Evolutionary conservation across 2,797 vertebrate genomes (phyloP).

Genomic region (Coilia nasus): DNA sequence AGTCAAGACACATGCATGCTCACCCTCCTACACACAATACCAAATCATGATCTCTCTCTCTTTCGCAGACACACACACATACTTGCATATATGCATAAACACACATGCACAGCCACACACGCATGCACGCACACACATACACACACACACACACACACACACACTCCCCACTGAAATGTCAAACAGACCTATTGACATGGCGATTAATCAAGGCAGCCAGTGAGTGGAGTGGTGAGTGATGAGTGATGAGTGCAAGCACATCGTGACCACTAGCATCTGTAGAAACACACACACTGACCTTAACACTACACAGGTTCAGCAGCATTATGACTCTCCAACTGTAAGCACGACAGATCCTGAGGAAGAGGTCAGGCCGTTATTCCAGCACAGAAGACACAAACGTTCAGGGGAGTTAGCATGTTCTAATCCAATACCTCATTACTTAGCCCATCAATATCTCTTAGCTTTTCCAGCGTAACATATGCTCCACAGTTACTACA

Average conservation of each 20-base stretch:
- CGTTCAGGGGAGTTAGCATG: not conserved
- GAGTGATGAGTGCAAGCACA: constrained; percentile 82
- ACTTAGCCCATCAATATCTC: not conserved
- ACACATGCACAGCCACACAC: not conserved
- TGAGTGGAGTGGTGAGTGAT: not conserved
- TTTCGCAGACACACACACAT: not conserved
- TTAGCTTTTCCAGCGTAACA: not conserved
- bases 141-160: constrained; percentile 26
- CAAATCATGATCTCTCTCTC: not conserved
- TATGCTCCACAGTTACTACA: not conserved
- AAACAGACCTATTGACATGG: not conserved
- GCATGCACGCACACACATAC: constrained; percentile 24
- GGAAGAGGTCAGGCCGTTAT: constrained; percentile 91
- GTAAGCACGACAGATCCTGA: constrained; percentile 95
- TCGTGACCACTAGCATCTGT: constrained; percentile 79
- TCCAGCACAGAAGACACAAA: constrained; percentile 43
- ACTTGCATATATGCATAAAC: not conserved
- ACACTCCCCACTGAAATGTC: not conserved
- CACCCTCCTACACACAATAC: not conserved
- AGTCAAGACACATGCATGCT: not conserved
- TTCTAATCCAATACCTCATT: not conserved
- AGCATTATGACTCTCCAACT: constrained; percentile 97
- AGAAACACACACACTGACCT: constrained; percentile 89
- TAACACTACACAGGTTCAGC: constrained; percentile 99
- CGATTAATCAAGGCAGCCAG: not conserved